Base-by-base conservation (phyloP, 2,888 invertebrate species). In the Perizoma affinitatum region DNA sequence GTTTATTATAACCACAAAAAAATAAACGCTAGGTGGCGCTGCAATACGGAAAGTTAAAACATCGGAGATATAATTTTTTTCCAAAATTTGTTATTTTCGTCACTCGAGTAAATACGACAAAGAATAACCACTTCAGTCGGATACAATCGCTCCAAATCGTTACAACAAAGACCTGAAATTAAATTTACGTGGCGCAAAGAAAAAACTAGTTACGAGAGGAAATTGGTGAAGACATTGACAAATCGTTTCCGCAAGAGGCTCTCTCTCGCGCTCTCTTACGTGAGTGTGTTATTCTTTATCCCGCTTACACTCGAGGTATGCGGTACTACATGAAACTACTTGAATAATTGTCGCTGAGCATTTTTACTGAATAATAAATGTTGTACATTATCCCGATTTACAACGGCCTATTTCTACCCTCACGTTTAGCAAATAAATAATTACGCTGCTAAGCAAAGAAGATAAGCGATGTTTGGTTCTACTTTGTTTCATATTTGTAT, bases 211-310 rank as follows among this genome's bases (percentile, higher is more conserved):
- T 90, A 88, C 89, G 84, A 84, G 86, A 82, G 88, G 86, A 91
- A 91, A 91, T 90, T 91, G 89, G 86, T 82, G 85, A 83, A 84
- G 91, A 91, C 91, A 90, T 86, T 90, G 91, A 91, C 87, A 90
- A 90, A 91, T 90, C 85, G 89, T 84, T 80, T 84, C 83, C 84
- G 77, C 86, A 80, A 86, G 84, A 87, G 83, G 79, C 80, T 78
- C 73, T 64, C 80, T 65, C 59, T 77, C 82, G 73, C 77, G 46
- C 71, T 88, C 78, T 75, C 73, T 69, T 82, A 65, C 65, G 73
- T 71, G 64, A 61, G 52, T 63, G 61, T 67, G 70, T 70, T 22
- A 83, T 83, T 63, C 71, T 76, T 67, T 72, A 70, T 82, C 74
- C 68, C 72, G 54, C 48, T 79, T 71, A 51, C 61, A 63, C 67